Evolutionary conservation across 2,888 invertebrate genomes (phyloP), one percentile per base, ranked within the genome.

Genomic region (Chironomus tentans): DNA sequence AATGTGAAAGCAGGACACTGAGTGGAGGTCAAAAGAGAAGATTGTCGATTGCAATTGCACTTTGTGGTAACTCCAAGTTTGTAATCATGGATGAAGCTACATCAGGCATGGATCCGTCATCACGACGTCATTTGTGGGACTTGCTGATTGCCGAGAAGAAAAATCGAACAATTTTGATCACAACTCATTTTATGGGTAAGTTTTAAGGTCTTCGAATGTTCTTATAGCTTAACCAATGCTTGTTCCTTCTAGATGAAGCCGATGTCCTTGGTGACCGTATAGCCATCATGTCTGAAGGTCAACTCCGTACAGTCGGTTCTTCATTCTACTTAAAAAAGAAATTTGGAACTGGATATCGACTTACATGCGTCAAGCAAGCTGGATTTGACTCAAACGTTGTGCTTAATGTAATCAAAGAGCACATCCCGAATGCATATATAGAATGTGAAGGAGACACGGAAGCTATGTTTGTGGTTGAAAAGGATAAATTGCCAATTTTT

Each of bases 111-210:
- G 94, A 94, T 83, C 94, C 94, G 0, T 89, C 92, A n/a, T 92
- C 94, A 0, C 85, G 94, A 72, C 86, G 94, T 73, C 91, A 90
- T 13, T 86, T 94, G 0, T 95, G 95, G 95, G 91, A 94, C 79
- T 84, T 95, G 22, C 82, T 95, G 78, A 90, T 91, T 82, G 85
- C 85, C 78, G 89, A 92, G 79, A 91, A 92, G 80, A 84, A 84
- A 78, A 92, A 90, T 38, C 87, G 94, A 7, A 92, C 94, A 0
- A 88, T 95, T 81, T 86, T 95, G 68, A 84, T 95, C 77, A 92
- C 94, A 0, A 93, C 93, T 0, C 93, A 95, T 82, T 94, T 93
- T 81, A 95, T 95, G 94, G 94, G n/a, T n/a, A n/a, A n/a, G n/a
- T n/a, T n/a, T n/a, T n/a, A n/a, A n/a, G n/a, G n/a, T n/a, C n/a